Evolutionary conservation across 37 sponge, comb jelly and placozoan genomes (phyloP), one percentile per base, ranked within the genome.

Genomic region (Crambe crambe): DNA sequence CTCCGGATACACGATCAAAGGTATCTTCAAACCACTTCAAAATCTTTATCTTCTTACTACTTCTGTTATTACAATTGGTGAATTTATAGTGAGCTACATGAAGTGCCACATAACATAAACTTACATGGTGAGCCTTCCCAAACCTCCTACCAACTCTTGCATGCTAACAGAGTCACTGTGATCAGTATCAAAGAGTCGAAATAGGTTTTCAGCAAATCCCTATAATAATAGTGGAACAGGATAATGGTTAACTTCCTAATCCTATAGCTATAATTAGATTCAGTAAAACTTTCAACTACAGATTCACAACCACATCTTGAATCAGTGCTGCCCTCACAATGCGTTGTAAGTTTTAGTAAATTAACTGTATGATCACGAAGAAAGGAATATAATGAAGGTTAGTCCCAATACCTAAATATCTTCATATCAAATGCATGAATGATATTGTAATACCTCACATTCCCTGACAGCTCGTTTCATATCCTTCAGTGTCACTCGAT

Each of bases 141-240:
- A 34, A 18, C 90, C 94, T 70, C 94, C 94, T 56, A 94, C 73
- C 62, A 94, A 79, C 44, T 94, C 91, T 51, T 91, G 95, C 12
- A 90, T 75, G 42, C 87, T 89, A 29, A 93, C 84, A n/a, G 87
- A 65, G 23, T 74, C 74, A 38, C 76, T 82, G 77, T 56, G 65
- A 40, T 93, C 91, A 2, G 91, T 73, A 60, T 90, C 95, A 74
- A 93, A 90, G 43, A 93, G 72, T 56, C 71, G 58, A 43, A 93
- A 93, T 26, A 93, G 42, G 64, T 86, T 38, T 56, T 87, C 81
- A 21, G 87, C 82, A 89, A 93, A 94, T 10, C 64, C 89, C 94
- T 93, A 34, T 4, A 51, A 44, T 35, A 54, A 62, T 62, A 23
- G n/a, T 26, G 6, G 9, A 62, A n/a, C 9, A 15, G 9, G n/a